Conservation (phyloP, 2,888 invertebrate species). For the Lymantria dispar region DNA sequence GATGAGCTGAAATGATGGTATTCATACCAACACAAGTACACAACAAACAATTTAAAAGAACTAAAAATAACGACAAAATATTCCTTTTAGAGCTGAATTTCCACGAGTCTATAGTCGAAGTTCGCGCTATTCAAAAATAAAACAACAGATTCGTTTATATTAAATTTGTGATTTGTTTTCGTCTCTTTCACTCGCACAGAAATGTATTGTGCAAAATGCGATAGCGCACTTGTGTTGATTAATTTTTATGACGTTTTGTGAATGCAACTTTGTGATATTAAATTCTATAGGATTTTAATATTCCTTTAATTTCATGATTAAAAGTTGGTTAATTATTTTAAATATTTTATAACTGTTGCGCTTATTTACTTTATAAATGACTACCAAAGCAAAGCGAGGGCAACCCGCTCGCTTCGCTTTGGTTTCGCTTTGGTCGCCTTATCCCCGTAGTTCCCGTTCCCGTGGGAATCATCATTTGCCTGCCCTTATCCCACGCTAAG, state of each 20-base stretch:
- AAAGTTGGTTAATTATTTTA: background rate
- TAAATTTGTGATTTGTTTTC: conserved; percentile 21
- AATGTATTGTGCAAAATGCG: background rate
- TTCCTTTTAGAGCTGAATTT: conserved; percentile 16
- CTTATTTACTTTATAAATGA: too few relatives aligned
- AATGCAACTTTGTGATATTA: background rate
- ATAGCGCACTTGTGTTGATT: background rate
- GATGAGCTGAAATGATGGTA: too few relatives aligned
- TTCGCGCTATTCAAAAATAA: conserved; percentile 26
- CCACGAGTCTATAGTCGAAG: conserved; percentile 13
- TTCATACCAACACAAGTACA: too few relatives aligned
- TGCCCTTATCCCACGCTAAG: too few relatives aligned
- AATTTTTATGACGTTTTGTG: background rate
- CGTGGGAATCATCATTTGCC: too few relatives aligned
- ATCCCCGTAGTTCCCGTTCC: too few relatives aligned
- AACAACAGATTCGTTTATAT: conserved; percentile 32
- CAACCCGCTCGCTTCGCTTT: too few relatives aligned
- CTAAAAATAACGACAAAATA: conserved; percentile 22
- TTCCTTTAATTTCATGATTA: background rate
- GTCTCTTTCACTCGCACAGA: background rate
- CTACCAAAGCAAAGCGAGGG: too few relatives aligned
- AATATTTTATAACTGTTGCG: background rate
- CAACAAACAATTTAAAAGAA: background rate
- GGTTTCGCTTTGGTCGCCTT: too few relatives aligned
- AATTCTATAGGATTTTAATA: background rate